A percentile compares a stretch with the other conserved stretches of the same genome.
Conservation (phyloP, 30 jellyfish, hydroid and myxozoan genomes). For the Cassiopea xamachana region DNA sequence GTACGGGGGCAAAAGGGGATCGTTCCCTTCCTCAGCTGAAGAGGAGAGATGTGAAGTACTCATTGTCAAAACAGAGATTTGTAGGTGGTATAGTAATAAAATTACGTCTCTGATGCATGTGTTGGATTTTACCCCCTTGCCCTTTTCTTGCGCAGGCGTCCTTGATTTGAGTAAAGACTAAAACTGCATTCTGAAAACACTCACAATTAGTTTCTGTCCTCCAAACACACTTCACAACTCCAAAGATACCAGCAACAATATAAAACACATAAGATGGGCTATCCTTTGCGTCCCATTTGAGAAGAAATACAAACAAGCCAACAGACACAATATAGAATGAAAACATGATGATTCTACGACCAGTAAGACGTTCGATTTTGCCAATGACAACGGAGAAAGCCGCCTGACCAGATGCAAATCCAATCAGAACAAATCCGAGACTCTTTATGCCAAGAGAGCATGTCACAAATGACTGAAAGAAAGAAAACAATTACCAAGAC, state of each 20-base stretch:
- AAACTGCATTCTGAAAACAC: background rate
- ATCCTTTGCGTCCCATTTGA: slow-evolving; percentile 21
- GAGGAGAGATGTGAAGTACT: no score
- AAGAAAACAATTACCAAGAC: background rate
- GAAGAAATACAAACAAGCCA: slow-evolving; percentile 21
- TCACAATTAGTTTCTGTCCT: slow-evolving; percentile 44
- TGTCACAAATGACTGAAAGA: slow-evolving; percentile 41
- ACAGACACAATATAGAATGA: background rate
- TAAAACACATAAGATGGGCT: slow-evolving; percentile 19
- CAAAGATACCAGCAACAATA: slow-evolving; percentile 2
- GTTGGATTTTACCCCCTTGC: no score
- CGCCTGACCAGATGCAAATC: slow-evolving; percentile 22
- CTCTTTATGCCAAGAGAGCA: slow-evolving; percentile 50
- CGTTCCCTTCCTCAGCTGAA: no score
- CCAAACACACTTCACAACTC: slow-evolving; percentile 37
- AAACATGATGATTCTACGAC: slow-evolving; percentile 35
- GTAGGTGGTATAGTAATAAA: no score
- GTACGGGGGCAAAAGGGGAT: no score
- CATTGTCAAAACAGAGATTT: no score
- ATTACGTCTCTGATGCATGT: no score
- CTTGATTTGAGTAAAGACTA: no score
- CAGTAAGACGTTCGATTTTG: slow-evolving; percentile 13
- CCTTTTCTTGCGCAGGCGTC: no score
- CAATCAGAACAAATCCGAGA: slow-evolving; percentile 45
- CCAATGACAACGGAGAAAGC: slow-evolving; percentile 30